These are phyloP conservation scores for Pungitius pungitius DNA, from an alignment of 2,113 vertebrate genomes.

Conservation along the genomic window DNA sequence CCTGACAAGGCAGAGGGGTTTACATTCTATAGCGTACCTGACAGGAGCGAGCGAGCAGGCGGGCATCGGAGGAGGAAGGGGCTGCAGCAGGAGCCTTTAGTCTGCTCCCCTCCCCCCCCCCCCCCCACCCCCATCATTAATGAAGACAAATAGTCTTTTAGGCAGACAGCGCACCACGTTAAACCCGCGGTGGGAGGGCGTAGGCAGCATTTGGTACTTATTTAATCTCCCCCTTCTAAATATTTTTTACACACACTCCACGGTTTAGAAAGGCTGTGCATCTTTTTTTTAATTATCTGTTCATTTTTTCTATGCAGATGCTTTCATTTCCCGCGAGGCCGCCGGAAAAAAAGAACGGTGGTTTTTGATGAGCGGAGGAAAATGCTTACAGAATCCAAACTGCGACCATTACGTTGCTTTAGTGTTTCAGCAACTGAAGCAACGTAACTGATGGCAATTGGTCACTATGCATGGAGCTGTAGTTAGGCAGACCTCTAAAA, in stretches of 20 bases:
- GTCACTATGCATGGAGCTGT: conserved; percentile 18
- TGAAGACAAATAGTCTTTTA: conserved; percentile 69
- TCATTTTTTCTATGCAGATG: conserved; percentile 56
- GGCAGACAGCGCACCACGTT: conserved; percentile 49
- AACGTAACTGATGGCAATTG: conserved; percentile 20
- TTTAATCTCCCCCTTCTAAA: conserved; percentile 7
- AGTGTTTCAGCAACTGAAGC: conserved; percentile 26
- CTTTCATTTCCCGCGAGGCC: conserved; percentile 53
- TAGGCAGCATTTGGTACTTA: conserved; percentile 15
- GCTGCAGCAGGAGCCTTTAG: conserved; percentile 27
- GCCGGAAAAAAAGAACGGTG: conserved; percentile 49
- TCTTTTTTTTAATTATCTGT: conserved; percentile 58
- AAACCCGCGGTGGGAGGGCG: conserved; percentile 24
- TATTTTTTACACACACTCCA: conserved; percentile 29
- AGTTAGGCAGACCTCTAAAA: conserved; percentile 4
- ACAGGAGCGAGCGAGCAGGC: conserved; percentile 62
- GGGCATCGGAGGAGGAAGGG: conserved; percentile 39
- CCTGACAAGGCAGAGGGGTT: conserved; percentile 75
- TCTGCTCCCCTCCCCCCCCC: conserved; percentile 36
- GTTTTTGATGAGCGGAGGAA: conserved; percentile 31
- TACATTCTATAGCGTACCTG: conserved; percentile 75
- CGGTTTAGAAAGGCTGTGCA: conserved; percentile 22
- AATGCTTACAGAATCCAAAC: conserved; percentile 24
- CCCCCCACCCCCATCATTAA: conserved; percentile 64
- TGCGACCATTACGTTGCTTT: conserved; percentile 49